phyloP scores from a whole-genome alignment of 1,140 invertebrate genomes.

The Drosophila lowei region DNA sequence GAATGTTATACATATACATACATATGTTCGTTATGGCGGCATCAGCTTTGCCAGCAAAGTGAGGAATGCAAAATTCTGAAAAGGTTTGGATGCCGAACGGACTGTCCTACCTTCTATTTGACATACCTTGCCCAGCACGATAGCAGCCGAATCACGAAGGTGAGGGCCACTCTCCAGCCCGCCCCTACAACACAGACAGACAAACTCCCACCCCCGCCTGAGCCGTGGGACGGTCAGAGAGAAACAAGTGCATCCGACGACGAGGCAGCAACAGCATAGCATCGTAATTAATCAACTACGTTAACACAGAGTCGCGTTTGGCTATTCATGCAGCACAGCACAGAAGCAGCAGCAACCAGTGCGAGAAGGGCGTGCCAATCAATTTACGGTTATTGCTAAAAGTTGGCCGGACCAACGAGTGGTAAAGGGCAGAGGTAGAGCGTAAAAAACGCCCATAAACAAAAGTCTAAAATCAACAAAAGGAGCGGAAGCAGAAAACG shows the following conservation, averaged over 20 bases:
- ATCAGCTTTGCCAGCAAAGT: too few species aligned
- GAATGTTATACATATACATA: too few species aligned
- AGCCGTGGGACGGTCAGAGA: constrained; percentile 1
- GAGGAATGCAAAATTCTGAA: too few species aligned
- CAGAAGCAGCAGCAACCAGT: neutral
- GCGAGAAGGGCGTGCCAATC: neutral
- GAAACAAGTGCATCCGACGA: constrained; percentile 33
- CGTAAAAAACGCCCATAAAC: constrained; percentile 25
- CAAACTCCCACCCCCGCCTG: constrained; percentile 1
- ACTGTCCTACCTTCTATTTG: too few species aligned
- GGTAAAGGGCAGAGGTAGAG: too few species aligned
- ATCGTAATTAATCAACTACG: constrained; percentile 35
- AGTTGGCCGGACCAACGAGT: too few species aligned
- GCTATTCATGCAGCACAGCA: constrained; percentile 13
- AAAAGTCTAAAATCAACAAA: constrained; percentile 1
- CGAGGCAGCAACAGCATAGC: constrained; percentile 8
- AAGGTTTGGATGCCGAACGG: too few species aligned
- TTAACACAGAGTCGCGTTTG: neutral
- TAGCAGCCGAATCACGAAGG: too few species aligned
- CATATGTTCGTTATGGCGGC: too few species aligned
- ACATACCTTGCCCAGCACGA: too few species aligned
- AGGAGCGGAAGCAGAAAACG: too few species aligned
- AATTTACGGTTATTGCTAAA: too few species aligned
- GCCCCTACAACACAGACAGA: constrained; percentile 4
- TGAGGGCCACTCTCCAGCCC: neutral